These are phyloP conservation scores for Cheumatopsyche charites DNA, from an alignment of 1,140 invertebrate species.

Conservation along the genomic window DNA sequence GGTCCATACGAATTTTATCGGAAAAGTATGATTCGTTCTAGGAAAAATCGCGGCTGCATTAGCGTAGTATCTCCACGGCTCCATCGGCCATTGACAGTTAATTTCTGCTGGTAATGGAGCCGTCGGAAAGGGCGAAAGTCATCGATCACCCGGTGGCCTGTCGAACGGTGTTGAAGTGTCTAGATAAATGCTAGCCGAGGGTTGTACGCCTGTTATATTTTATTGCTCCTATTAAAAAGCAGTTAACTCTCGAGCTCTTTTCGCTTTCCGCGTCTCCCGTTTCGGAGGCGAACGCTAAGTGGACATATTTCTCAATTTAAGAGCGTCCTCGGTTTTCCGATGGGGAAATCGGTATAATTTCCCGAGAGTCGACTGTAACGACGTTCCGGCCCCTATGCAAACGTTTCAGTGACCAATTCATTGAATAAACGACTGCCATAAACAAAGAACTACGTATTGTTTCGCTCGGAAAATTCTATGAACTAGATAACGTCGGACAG, in stretches of 20 bases:
- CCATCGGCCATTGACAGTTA: constrained; percentile 14
- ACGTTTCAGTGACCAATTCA: constrained; percentile 7
- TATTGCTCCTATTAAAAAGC: no score
- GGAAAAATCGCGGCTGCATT: no score
- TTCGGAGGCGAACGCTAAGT: neutral
- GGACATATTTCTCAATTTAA: constrained; percentile 4
- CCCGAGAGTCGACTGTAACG: constrained; percentile 14
- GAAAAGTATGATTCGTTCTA: no score
- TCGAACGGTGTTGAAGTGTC: neutral
- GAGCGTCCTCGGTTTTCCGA: constrained; percentile 7
- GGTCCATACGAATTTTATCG: no score
- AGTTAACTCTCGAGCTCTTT: no score
- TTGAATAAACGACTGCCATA: no score
- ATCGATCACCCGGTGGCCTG: constrained; percentile 4
- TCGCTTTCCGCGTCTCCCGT: neutral
- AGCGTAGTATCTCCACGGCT: no score
- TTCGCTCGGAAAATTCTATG: no score
- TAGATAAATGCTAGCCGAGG: neutral
- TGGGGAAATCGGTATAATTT: constrained; percentile 20
- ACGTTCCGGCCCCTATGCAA: neutral
- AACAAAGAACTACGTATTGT: no score
- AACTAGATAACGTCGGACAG: no score
- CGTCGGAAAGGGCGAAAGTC: constrained; percentile 16
- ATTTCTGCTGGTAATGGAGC: constrained; percentile 16
- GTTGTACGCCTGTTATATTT: neutral